Evolutionary conservation across 2,797 vertebrate genomes (phyloP).

Genomic region (Gambelia wislizenii): DNA sequence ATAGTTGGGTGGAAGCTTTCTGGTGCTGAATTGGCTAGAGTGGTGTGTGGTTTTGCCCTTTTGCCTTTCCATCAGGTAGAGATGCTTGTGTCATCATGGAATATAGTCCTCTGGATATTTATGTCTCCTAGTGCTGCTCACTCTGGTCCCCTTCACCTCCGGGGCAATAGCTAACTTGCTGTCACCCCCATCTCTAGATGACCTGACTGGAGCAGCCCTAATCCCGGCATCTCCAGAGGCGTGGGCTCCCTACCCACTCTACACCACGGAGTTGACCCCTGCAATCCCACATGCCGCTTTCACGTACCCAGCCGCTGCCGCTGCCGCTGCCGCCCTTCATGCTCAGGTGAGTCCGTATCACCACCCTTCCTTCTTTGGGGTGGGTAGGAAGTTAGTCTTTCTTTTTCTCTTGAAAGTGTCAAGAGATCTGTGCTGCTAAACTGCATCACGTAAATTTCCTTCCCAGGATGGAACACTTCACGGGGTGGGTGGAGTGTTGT

Average conservation of each 20-base stretch:
- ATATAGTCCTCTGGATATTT: too few relatives aligned
- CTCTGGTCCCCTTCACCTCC: not conserved
- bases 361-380: accelerated
- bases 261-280: constrained; percentile 95
- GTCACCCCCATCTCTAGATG: constrained; percentile 81
- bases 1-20: not conserved
- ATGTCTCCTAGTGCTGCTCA: not conserved
- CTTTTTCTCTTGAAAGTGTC: not conserved
- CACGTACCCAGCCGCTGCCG: constrained; percentile 92
- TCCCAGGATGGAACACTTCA: not conserved
- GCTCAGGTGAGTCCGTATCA: constrained; percentile 87
- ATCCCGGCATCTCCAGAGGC: constrained; percentile 96
- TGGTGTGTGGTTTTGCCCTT: not conserved
- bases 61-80: not conserved
- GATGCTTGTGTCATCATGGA: not conserved
- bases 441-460: too few relatives aligned
- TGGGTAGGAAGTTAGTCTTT: accelerated
- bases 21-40: too few relatives aligned
- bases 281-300: constrained; percentile 95
- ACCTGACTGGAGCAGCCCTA: constrained; percentile 95
- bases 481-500: not conserved
- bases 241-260: constrained; percentile 97
- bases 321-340: constrained; percentile 92
- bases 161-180: not conserved
- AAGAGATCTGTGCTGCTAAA: not conserved